Evolutionary conservation across 2,797 vertebrate species (phyloP), one percentile per base, ranked within the genome.

Genomic region (Cirrhinus molitorella): DNA sequence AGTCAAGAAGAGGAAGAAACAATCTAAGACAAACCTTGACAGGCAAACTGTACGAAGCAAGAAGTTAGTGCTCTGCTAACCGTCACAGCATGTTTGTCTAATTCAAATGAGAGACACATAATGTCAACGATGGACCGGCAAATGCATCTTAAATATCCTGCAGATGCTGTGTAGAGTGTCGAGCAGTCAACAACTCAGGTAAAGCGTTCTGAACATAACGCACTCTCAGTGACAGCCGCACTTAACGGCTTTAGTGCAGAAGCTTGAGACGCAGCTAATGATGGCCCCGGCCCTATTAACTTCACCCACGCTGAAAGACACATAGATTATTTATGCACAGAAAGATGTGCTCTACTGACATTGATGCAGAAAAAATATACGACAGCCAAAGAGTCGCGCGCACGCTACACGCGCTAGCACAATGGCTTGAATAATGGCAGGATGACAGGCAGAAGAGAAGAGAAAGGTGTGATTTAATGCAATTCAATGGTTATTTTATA

Each of bases 241-340:
- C 88, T 92, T 91, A 92, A 88, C 87, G 87, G 90, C 90, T 91
- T 86, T 90, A 89, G 83, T 81, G 88, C 85, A 67, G 78, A 89
- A 90, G 88, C 83, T 86, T 88, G 85, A 91, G 89, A 87, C 85
- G 84, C 89, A 84, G 91, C 90, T 93, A 92, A 93, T 92, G 91
- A 92, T 86, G 80, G 87, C 82, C 83, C 88, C 65, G 85, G 87
- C 85, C 85, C 92, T 88, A 91, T 93, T 92, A 93, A 90, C 89
- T 90, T 87, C 89, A 89, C 89, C 87, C 87, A 74, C 71, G 84
- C 85, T 87, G 57, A 88, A 91, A 90, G 82, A 83, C 81, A 51
- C 90, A 91, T 92, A 79, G 90, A 92, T 92, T 91, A 92, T 92
- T 93, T 88, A 92, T 87, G 87, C 80, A 55, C 68, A 86, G 86